phyloP scores from a whole-genome alignment of 2,113 vertebrate genomes.

The Elephantulus edwardii region DNA sequence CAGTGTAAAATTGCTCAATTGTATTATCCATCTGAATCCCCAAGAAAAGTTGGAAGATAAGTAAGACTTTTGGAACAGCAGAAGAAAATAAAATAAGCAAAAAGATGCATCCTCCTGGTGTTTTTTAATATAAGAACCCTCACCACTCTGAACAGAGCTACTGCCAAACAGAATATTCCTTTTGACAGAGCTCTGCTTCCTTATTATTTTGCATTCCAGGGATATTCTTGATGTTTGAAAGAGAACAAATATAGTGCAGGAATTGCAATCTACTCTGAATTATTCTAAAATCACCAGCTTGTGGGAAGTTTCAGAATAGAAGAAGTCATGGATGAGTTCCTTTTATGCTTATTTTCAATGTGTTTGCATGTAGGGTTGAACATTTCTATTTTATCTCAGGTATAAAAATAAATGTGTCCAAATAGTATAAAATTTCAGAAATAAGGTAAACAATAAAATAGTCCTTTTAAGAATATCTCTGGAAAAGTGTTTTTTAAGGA shows the following conservation, averaged over 20 bases:
- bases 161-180: constrained; percentile 68
- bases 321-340: not conserved
- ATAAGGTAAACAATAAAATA: not conserved
- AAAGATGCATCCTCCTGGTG: not conserved
- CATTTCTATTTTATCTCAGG: not conserved
- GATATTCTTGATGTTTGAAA: constrained; percentile 54
- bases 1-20: constrained; percentile 17
- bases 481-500: not conserved
- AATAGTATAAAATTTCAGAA: not conserved
- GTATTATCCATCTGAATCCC: not conserved
- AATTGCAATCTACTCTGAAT: not conserved
- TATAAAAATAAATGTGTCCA: constrained; percentile 2
- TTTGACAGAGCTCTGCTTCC: constrained; percentile 67
- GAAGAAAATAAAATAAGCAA: constrained; percentile 26
- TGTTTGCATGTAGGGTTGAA: not conserved
- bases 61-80: not conserved
- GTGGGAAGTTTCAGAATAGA: not conserved
- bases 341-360: constrained; percentile 38
- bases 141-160: constrained; percentile 46
- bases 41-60: not conserved
- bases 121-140: constrained; percentile 59
- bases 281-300: not conserved
- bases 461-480: not conserved
- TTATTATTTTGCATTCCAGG: constrained; percentile 23
- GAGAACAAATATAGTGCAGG: constrained; percentile 10